phyloP scores from a whole-genome alignment of 2,113 vertebrate genomes.

The Canis aureus region DNA sequence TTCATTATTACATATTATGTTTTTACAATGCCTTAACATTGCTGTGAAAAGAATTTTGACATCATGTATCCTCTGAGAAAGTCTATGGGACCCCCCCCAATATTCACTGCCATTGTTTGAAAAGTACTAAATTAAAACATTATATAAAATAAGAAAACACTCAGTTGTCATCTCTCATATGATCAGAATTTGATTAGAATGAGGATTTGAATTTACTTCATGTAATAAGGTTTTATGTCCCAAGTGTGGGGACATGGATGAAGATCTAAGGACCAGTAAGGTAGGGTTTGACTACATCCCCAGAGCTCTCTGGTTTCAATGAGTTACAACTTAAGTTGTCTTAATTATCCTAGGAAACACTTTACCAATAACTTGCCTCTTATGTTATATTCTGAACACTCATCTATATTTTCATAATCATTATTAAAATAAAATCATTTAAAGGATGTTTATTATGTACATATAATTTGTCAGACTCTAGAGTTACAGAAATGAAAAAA shows the following conservation, averaged over 20 bases:
- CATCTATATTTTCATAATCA: background rate
- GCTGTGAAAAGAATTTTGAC: background rate
- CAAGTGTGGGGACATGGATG: background rate
- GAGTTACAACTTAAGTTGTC: background rate
- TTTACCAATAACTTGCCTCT: background rate
- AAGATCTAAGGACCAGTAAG: background rate
- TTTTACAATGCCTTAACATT: background rate
- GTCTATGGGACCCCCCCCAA: background rate
- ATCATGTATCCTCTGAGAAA: background rate
- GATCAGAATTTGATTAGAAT: background rate
- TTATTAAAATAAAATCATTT: constrained; percentile 25
- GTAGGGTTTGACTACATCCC: background rate
- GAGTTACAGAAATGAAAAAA: background rate
- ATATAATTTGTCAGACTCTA: background rate
- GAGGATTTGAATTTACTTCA: background rate
- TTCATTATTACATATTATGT: background rate
- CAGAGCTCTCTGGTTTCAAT: background rate
- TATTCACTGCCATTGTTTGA: background rate
- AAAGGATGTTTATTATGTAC: background rate
- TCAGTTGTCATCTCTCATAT: background rate
- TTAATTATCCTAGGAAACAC: background rate
- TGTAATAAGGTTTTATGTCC: background rate
- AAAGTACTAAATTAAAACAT: constrained; percentile 1
- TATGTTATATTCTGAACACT: background rate
- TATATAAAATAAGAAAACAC: background rate